Conservation (phyloP, 2,888 invertebrate genomes). For the Minunthozetes semirufus region DNA sequence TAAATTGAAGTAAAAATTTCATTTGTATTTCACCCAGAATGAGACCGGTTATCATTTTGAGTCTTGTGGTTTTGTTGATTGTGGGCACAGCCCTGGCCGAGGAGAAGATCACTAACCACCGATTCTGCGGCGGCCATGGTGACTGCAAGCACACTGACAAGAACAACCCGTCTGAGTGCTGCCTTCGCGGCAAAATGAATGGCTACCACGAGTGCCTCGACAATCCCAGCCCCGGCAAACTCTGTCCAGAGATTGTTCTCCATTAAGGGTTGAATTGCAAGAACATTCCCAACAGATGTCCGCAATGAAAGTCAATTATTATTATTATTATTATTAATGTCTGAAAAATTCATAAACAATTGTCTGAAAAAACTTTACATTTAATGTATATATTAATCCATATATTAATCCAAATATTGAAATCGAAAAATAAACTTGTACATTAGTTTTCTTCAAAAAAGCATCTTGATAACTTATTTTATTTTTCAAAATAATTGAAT, state of each 20-base stretch:
- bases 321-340: too few relatives aligned
- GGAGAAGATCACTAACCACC: neutral
- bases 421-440: too few relatives aligned
- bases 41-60: neutral
- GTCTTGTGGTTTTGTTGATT: slow-evolving; percentile 16
- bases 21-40: neutral
- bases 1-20: neutral
- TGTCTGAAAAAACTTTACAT: too few relatives aligned
- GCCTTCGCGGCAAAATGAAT: slow-evolving; percentile 14
- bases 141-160: slow-evolving; percentile 34
- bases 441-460: too few relatives aligned
- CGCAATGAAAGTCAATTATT: too few relatives aligned
- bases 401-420: too few relatives aligned
- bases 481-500: too few relatives aligned
- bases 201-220: slow-evolving; percentile 30
- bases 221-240: slow-evolving; percentile 19
- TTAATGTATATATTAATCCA: too few relatives aligned
- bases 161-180: slow-evolving; percentile 28
- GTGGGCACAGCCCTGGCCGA: slow-evolving; percentile 6
- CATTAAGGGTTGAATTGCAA: too few relatives aligned
- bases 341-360: too few relatives aligned
- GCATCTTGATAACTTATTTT: too few relatives aligned
- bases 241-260: slow-evolving; percentile 23
- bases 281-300: too few relatives aligned
- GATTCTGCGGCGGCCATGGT: slow-evolving; percentile 33